Percentiles rank a stretch among this genome's conserved stretches.
phyloP scores from a whole-genome alignment of 2,888 invertebrate species.

The Drosophila leonis region DNA sequence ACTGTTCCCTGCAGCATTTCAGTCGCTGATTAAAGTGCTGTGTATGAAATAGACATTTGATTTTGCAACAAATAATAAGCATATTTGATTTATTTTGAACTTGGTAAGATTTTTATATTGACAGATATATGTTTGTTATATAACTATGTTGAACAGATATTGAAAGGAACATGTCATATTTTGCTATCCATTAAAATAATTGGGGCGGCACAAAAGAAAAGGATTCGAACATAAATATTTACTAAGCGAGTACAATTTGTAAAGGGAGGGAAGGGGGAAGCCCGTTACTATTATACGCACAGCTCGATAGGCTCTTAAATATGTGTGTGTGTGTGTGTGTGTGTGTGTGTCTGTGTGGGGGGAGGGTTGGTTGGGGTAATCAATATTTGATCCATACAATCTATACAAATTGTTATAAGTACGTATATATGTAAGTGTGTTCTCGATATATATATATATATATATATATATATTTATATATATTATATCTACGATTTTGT shows the following conservation, averaged over 20 bases:
- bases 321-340: not conserved
- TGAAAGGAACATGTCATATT: conserved; percentile 15
- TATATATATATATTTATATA: conserved; percentile 3
- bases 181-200: conserved; percentile 7
- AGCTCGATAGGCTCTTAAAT: conserved; percentile 10
- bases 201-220: not conserved
- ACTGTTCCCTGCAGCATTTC: not conserved
- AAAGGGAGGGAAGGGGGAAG: not conserved
- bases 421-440: conserved; percentile 25
- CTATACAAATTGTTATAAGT: conserved; percentile 30
- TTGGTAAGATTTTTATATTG: conserved; percentile 21
- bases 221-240: not conserved
- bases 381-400: conserved; percentile 12
- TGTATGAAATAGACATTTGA: conserved; percentile 5
- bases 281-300: conserved; percentile 12
- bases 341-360: too few relatives aligned
- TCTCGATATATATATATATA: conserved; percentile 7
- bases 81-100: conserved; percentile 18
- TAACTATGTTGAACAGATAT: conserved; percentile 13
- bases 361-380: not conserved
- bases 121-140: conserved; percentile 20
- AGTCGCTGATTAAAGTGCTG: not conserved
- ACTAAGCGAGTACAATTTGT: conserved; percentile 5
- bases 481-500: conserved; percentile 23
- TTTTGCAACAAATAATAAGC: conserved; percentile 18